phyloP scores from a whole-genome alignment of 2,888 invertebrate species.

The Myopa tessellatipennis region DNA sequence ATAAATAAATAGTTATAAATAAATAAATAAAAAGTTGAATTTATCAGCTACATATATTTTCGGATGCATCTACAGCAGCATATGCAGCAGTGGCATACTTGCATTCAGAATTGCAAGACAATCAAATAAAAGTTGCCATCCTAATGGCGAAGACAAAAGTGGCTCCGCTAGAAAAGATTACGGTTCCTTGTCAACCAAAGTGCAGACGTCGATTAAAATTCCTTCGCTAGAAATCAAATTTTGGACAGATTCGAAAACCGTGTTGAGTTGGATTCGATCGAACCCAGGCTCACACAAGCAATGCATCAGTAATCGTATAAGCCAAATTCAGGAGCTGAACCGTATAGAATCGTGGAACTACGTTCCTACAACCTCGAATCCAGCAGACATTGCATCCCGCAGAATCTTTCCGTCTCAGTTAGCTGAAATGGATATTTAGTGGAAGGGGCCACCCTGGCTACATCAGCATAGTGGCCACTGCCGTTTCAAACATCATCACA shows the following conservation, averaged over 20 bases:
- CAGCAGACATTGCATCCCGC: background rate
- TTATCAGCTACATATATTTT: constrained; percentile 8
- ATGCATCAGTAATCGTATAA: background rate
- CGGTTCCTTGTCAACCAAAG: constrained; percentile 8
- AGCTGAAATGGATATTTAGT: background rate
- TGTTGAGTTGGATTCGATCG: constrained; percentile 8
- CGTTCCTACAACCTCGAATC: background rate
- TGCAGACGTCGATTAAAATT: background rate
- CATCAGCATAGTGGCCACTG: background rate
- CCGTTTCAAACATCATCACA: background rate
- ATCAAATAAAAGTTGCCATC: background rate
- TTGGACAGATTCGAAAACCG: constrained; percentile 15
- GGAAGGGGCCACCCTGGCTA: background rate
- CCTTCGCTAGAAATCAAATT: background rate
- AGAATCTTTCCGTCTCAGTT: background rate
- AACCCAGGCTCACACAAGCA: constrained; percentile 2
- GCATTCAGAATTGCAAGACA: background rate
- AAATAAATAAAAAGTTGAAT: too few relatives aligned
- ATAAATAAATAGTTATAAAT: too few relatives aligned
- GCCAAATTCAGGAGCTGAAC: background rate
- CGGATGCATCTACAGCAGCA: constrained; percentile 21
- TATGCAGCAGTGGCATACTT: constrained; percentile 23
- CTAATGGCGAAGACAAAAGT: too few relatives aligned
- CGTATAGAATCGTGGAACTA: background rate
- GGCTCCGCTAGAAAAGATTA: background rate